These are phyloP conservation scores for Geophilus truncorum DNA, from an alignment of 2,888 invertebrate species.

Conservation along the genomic window DNA sequence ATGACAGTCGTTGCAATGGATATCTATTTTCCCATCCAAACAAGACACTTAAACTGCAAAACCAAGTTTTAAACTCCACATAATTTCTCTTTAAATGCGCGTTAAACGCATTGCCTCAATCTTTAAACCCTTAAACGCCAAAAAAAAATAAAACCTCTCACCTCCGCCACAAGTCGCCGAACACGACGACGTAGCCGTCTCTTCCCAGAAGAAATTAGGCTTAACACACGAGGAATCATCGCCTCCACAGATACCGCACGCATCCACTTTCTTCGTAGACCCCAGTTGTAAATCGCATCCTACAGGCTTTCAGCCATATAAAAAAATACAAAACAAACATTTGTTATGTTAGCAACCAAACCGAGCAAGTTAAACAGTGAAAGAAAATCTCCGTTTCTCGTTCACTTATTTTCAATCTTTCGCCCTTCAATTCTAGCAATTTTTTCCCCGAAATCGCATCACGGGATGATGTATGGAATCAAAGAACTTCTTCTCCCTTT, in stretches of 20 bases:
- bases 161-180: slow-evolving; percentile 92
- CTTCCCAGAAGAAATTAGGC: slow-evolving; percentile 81
- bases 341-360: too few species aligned
- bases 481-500: neutral
- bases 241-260: slow-evolving; percentile 56
- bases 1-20: too few species aligned
- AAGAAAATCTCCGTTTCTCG: neutral
- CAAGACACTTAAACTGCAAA: neutral
- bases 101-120: too few species aligned
- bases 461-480: neutral
- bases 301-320: slow-evolving; percentile 49
- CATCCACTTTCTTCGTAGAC: slow-evolving; percentile 52
- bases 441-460: neutral
- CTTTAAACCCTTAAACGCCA: too few species aligned
- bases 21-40: too few species aligned
- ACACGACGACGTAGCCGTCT: slow-evolving; percentile 67
- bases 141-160: slow-evolving; percentile 52
- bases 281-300: slow-evolving; percentile 56
- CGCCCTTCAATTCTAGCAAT: neutral
- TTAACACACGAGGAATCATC: slow-evolving; percentile 65
- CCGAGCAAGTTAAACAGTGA: neutral
- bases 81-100: too few species aligned
- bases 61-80: too few species aligned
- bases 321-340: neutral
- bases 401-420: neutral